These are phyloP conservation scores for Agrilus mali DNA, from an alignment of 2,888 invertebrate genomes.

Conservation along the genomic window DNA sequence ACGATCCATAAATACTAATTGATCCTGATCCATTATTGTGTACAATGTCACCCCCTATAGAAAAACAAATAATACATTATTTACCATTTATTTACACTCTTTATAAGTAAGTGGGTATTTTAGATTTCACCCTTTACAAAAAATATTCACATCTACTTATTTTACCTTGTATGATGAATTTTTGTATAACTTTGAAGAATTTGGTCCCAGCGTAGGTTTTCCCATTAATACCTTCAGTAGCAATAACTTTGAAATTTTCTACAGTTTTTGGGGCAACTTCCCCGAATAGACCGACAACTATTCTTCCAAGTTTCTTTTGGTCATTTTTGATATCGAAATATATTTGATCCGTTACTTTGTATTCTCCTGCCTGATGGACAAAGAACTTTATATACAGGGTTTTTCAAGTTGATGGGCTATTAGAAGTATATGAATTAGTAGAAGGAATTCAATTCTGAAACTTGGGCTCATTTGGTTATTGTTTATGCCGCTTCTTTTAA, in stretches of 20 bases:
- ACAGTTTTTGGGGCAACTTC: conserved; percentile 75
- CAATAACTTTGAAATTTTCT: conserved; percentile 74
- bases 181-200: conserved; percentile 77
- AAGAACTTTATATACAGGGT: no score
- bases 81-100: no score
- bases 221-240: conserved; percentile 61
- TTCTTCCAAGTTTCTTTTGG: conserved; percentile 57
- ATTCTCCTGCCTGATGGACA: conserved; percentile 43
- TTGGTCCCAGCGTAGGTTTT: conserved; percentile 64
- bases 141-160: not conserved
- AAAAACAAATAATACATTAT: conserved; percentile 2
- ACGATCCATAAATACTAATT: conserved; percentile 73
- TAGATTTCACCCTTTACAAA: conserved; percentile 1
- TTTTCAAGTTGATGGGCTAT: no score
- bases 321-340: conserved; percentile 70
- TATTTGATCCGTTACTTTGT: conserved; percentile 66
- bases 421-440: no score
- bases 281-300: conserved; percentile 83
- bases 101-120: no score
- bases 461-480: no score
- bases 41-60: conserved; percentile 71
- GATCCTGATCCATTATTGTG: conserved; percentile 73
- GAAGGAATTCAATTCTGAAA: no score
- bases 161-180: conserved; percentile 88
- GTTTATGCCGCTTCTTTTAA: no score